phyloP scores from a whole-genome alignment of 2,113 vertebrate genomes.

The Lepisosteus oculatus region DNA sequence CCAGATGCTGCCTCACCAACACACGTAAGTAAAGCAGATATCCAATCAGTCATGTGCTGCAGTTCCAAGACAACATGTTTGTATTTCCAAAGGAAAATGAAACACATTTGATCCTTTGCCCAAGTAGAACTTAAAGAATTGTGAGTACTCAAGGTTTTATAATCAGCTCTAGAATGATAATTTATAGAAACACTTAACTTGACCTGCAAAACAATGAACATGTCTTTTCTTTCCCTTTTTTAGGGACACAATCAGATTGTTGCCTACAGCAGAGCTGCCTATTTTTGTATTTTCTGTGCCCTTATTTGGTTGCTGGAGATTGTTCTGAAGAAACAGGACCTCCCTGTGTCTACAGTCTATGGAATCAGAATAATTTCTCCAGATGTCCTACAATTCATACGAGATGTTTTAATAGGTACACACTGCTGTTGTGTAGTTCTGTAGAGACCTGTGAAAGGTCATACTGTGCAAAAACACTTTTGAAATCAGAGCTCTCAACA shows the following conservation, averaged over 20 bases:
- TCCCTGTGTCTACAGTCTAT: slow-evolving; percentile 77
- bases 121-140: no score
- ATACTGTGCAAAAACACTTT: not conserved
- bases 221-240: slow-evolving; percentile 29
- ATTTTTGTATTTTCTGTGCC: slow-evolving; percentile 92
- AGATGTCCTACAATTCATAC: slow-evolving; percentile 66
- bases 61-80: no score
- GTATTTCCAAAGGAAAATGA: no score
- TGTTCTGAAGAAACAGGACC: slow-evolving; percentile 72
- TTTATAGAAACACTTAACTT: not conserved
- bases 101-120: no score
- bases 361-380: slow-evolving; percentile 83
- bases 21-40: slow-evolving; percentile 75
- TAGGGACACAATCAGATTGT: slow-evolving; percentile 97
- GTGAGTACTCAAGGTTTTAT: no score
- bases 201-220: not conserved
- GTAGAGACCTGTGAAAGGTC: no score
- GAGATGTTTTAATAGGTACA: slow-evolving; percentile 86
- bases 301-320: slow-evolving; percentile 91
- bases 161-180: no score
- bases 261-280: slow-evolving; percentile 89
- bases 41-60: no score
- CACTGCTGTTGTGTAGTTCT: slow-evolving; percentile 12
- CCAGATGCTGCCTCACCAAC: slow-evolving; percentile 94
- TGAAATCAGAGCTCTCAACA: no score